These are phyloP conservation scores for Clarias batrachus DNA, from an alignment of 2,113 vertebrate species.

Conservation along the genomic window DNA sequence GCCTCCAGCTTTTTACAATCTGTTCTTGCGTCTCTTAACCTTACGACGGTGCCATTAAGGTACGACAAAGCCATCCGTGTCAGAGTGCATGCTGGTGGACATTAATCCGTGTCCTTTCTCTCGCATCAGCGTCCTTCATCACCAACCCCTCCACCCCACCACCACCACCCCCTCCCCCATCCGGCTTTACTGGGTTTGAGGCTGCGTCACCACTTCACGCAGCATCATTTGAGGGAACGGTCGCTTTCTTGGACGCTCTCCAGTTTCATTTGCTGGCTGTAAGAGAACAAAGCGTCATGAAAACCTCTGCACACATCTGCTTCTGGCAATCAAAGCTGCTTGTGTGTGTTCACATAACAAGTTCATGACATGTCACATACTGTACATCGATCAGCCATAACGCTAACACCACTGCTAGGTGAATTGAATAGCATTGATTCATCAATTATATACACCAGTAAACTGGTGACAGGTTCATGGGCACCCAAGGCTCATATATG, in stretches of 20 bases:
- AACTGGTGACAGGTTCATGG: too few species aligned
- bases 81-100: conserved; percentile 3
- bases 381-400: too few species aligned
- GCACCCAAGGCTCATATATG: too few species aligned
- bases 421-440: too few species aligned
- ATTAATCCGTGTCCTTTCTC: conserved; percentile 4
- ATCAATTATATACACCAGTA: too few species aligned
- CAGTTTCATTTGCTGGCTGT: conserved; percentile 64
- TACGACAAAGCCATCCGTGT: background rate
- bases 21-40: background rate
- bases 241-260: conserved; percentile 61
- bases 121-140: background rate
- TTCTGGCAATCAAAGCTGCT: background rate
- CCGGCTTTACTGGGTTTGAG: background rate
- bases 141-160: background rate
- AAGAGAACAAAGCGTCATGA: conserved; percentile 36
- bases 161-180: background rate
- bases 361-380: background rate
- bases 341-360: background rate
- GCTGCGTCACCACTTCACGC: conserved; percentile 40
- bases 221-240: conserved; percentile 56
- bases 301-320: background rate
- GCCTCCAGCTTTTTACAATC: background rate
- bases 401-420: too few species aligned
- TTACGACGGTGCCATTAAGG: background rate